Percentiles rank a stretch among this genome's conserved stretches.
phyloP scores from a whole-genome alignment of 2,888 invertebrate genomes.

The Leucania comma region DNA sequence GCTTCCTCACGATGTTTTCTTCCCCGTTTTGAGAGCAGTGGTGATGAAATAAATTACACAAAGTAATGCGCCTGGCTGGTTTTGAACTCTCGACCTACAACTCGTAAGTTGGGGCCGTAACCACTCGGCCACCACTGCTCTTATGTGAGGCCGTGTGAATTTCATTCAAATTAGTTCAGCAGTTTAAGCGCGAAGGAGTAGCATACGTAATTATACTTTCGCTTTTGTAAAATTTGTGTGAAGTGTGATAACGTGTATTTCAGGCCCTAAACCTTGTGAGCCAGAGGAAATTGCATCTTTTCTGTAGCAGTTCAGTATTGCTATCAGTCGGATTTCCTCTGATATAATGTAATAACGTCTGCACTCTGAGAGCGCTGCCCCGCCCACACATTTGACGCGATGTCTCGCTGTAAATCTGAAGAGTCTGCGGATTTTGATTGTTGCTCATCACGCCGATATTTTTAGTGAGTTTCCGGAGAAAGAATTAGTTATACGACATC shows the following conservation, averaged over 20 bases:
- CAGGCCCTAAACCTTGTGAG: background rate
- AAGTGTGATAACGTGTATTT: too few species aligned
- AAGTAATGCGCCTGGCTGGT: too few species aligned
- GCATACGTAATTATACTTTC: too few species aligned
- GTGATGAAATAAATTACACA: too few species aligned
- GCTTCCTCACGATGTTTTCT: too few species aligned
- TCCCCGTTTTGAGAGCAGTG: too few species aligned
- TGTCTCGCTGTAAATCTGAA: slow-evolving; percentile 59
- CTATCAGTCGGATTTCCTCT: slow-evolving; percentile 33
- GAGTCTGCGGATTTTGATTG: slow-evolving; percentile 61
- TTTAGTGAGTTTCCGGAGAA: slow-evolving; percentile 58
- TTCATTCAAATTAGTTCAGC: too few species aligned
- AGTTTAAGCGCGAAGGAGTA: too few species aligned
- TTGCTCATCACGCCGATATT: slow-evolving; percentile 62
- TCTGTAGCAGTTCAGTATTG: slow-evolving; percentile 29
- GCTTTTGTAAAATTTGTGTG: background rate
- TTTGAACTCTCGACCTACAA: too few species aligned
- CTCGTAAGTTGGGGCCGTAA: too few species aligned
- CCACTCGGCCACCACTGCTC: too few species aligned
- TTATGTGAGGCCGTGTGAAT: too few species aligned
- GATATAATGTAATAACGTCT: slow-evolving; percentile 48
- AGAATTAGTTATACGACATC: slow-evolving; percentile 42
- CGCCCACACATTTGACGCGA: slow-evolving; percentile 55
- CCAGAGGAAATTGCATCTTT: slow-evolving; percentile 26
- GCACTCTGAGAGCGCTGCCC: slow-evolving; percentile 39